Evolutionary conservation across 2,888 invertebrate species (phyloP), one percentile per base, ranked within the genome.

Genomic region (Ochlodes sylvanus): DNA sequence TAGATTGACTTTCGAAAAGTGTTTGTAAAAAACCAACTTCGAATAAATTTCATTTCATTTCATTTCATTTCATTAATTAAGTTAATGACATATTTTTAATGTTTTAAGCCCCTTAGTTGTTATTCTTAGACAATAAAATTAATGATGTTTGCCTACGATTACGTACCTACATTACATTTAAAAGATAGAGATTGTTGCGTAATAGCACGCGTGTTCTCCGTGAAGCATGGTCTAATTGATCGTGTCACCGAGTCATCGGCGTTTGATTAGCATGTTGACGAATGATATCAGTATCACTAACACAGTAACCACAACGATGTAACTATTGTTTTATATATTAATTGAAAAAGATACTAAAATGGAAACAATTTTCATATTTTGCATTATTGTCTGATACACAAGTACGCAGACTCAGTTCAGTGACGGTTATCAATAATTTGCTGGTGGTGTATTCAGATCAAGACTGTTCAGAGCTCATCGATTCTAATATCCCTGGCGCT

Each of bases 161-260:
- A n/a, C n/a, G n/a, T n/a, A n/a, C 44, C 17, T 15, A 17, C 17
- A 17, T 17, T 6, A 47, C 17, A 12, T 38, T 38, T 17, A 47
- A 47, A 12, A 15, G 44, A 21, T 52, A 21, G 52, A 12, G 3
- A 10, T 9, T 7, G 32, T 57, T 64, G 21, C 47, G 57, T n/a
- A 64, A 64, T 47, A 44, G 6, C 57, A 64, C 27, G 64, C 21
- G 19, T 47, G 21, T 57, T 47, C 34, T 21, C 19, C 64, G 64
- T 64, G 64, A 47, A 10, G 52, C 52, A 21, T 15, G 21, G 14
- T 32, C 47, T 7, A 56, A 44, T 42, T 42, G 44, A 56, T 50
- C 27, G 47, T 57, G 38, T 38, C 44, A 56, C 9, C n/a, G 10
- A 47, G 56, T 56, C 41, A 63, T 44, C 44, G 55, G 15, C 14